phyloP scores from a whole-genome alignment of 2,113 vertebrate genomes.

The Gallinago media region DNA sequence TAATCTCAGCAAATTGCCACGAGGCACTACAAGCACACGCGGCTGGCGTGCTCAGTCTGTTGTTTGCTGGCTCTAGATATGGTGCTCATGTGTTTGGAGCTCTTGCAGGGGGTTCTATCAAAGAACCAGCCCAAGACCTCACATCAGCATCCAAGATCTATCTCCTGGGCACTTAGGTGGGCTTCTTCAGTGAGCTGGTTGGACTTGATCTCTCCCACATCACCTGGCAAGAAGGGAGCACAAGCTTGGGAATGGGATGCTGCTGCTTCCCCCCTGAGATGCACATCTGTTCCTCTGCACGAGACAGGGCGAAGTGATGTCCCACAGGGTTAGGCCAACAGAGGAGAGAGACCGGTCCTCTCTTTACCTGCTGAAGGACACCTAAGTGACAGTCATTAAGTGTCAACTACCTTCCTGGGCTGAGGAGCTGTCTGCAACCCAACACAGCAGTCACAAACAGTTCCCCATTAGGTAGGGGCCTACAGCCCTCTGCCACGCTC shows the following conservation, averaged over 20 bases:
- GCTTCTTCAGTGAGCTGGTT: neutral
- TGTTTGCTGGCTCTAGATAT: neutral
- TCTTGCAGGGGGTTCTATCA: neutral
- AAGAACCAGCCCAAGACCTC: neutral
- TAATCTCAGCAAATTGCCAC: neutral
- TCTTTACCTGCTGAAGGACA: neutral
- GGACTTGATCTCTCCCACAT: neutral
- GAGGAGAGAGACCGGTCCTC: neutral
- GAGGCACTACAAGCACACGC: neutral
- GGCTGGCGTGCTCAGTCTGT: rapidly evolving
- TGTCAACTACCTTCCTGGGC: neutral
- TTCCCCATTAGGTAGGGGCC: neutral
- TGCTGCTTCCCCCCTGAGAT: neutral
- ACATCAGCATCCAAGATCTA: neutral
- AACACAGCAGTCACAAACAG: neutral
- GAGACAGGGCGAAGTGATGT: neutral
- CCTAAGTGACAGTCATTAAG: neutral
- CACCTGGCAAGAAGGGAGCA: neutral
- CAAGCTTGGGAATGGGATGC: neutral
- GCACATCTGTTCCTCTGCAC: neutral
- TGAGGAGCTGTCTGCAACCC: neutral
- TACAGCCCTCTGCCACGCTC: neutral
- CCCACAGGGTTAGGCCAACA: neutral
- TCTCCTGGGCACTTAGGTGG: neutral
- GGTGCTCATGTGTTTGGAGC: neutral